phyloP scores from a whole-genome alignment of 92 coral and sea anemone genomes.

The Siderastrea siderea region DNA sequence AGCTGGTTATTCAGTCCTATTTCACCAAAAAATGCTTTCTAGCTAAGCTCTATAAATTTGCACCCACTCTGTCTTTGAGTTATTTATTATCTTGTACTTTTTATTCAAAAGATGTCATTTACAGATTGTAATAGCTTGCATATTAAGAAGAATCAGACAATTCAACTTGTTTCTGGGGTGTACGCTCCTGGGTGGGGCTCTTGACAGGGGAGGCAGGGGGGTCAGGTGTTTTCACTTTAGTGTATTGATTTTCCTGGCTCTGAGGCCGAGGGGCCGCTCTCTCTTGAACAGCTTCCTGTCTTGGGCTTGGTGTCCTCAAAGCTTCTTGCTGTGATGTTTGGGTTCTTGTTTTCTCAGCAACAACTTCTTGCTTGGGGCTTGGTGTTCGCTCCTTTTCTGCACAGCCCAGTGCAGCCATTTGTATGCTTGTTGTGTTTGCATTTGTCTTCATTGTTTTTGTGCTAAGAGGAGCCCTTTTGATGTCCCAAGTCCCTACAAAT shows the following conservation, averaged over 20 bases:
- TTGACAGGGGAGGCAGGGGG: conserved; percentile 26
- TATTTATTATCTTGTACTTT: neutral
- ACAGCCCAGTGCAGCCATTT: conserved; percentile 34
- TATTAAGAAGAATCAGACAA: conserved; percentile 6
- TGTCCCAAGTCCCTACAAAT: conserved; percentile 97
- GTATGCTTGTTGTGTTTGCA: conserved; percentile 49
- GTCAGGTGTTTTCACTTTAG: conserved; percentile 22
- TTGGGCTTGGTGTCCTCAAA: conserved; percentile 41
- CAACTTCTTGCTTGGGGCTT: conserved; percentile 61
- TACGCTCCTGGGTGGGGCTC: conserved; percentile 1
- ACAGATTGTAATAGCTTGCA: neutral
- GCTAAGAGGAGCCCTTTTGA: conserved; percentile 72
- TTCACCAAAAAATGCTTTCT: too few relatives aligned
- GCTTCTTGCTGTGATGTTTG: conserved; percentile 52
- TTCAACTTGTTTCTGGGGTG: neutral
- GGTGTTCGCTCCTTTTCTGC: conserved; percentile 56
- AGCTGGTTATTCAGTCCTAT: too few relatives aligned
- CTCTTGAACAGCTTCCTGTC: neutral
- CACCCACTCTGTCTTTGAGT: too few relatives aligned
- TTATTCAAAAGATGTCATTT: neutral
- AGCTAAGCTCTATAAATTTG: too few relatives aligned
- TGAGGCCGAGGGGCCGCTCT: conserved; percentile 18
- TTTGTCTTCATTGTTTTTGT: conserved; percentile 85
- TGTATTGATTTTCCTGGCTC: conserved; percentile 20
- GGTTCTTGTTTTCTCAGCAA: conserved; percentile 42